Base-by-base conservation (phyloP, 2,888 invertebrate genomes). In the Drosophila tanythrix region DNA sequence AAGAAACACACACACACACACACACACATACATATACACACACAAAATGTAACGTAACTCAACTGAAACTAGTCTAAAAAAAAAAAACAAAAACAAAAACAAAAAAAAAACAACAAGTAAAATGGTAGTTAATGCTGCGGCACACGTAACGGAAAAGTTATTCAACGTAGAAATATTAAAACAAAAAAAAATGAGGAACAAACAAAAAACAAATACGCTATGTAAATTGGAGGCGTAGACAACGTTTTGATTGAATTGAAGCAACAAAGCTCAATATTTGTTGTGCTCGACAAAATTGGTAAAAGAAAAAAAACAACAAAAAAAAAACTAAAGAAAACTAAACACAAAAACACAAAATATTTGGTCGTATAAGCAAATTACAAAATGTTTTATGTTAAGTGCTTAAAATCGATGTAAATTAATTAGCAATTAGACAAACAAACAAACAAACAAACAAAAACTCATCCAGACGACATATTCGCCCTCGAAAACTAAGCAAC, bases 51-150 rank as follows among this genome's bases (percentile, higher is more conserved):
- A 84, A 88, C 76, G 88, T 85, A 87, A 90, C 85, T 90, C 90
- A 91, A 89, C 89, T 79, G 81, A 90, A 90, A 90, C 90, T 90
- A 91, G 90, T 91, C 89, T 86, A 90, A 84, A 85, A 15, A 74
- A 72, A 58, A 38, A 71, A 67, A 33, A 50, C 70, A 58, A 61
- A 31, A 70, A 60, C 21, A 60, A 70, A 57, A 53, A 48, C 36
- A 29, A 64, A 35, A 46, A 27, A 1, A 51, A 36, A 53, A 52
- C 40, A 51, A 59, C n/a, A 73, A 40, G 29, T 43, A n/a, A 59
- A 61, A 55, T 10, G 52, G 55, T 56, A 40, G 62, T 31, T 38
- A 58, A 52, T 35, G 43, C 74, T 56, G 62, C 60, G 43, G 60
- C 60, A 73, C 51, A 53, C 29, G 55, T 40, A 40, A 69, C n/a